A percentile compares a stretch with the other conserved stretches of the same genome.
phyloP scores from a whole-genome alignment of 2,888 invertebrate genomes.

The Bellardia pandia region DNA sequence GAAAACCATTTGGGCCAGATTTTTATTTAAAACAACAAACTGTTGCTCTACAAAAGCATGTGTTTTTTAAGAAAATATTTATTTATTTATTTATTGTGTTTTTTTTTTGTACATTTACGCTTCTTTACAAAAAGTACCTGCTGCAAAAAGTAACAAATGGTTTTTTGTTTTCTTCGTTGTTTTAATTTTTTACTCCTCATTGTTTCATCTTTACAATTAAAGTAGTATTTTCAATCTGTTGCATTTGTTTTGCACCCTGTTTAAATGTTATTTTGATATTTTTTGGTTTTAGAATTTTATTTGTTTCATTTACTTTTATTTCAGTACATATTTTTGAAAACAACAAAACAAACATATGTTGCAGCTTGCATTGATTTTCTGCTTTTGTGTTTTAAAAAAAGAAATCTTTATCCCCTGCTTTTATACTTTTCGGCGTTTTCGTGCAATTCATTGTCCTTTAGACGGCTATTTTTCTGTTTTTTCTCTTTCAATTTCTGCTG shows the following conservation, averaged over 20 bases:
- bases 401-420: constrained; percentile 57
- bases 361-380: constrained; percentile 71
- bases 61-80: constrained; percentile 27
- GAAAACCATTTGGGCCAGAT: constrained; percentile 21
- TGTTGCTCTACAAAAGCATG: constrained; percentile 47
- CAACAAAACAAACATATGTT: constrained; percentile 69
- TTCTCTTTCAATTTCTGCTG: constrained; percentile 5
- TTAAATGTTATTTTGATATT: constrained; percentile 51
- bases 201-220: constrained; percentile 52
- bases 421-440: constrained; percentile 31
- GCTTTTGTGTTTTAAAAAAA: constrained; percentile 35
- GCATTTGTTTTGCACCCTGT: constrained; percentile 40
- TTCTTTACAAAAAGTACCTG: constrained; percentile 62
- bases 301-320: constrained; percentile 34
- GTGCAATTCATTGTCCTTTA: constrained; percentile 55
- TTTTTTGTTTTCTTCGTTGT: neutral
- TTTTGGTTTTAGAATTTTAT: constrained; percentile 49
- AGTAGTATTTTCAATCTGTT: constrained; percentile 63
- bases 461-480: constrained; percentile 43
- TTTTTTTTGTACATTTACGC: neutral
- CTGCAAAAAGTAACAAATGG: constrained; percentile 46
- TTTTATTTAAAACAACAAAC: constrained; percentile 23
- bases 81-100: neutral
- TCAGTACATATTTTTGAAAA: constrained; percentile 26
- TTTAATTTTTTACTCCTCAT: constrained; percentile 8